Conservation (phyloP, 2,888 invertebrate genomes). For the Pseudococcus jackbeardsleyi region DNA sequence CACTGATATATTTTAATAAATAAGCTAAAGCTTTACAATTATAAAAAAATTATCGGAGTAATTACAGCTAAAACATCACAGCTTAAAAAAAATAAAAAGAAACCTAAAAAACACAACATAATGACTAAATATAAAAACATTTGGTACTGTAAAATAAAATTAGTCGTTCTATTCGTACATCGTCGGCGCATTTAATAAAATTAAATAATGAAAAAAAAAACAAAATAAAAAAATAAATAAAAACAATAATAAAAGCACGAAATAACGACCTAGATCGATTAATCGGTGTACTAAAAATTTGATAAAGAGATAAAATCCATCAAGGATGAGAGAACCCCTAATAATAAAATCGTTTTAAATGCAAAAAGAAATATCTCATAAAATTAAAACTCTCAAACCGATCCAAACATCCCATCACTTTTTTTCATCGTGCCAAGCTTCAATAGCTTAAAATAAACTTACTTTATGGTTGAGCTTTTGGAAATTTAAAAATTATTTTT, state of each 20-base stretch:
- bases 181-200: neutral
- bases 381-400: neutral
- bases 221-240: conserved; percentile 24
- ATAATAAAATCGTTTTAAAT: conserved; percentile 9
- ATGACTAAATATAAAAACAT: conserved; percentile 58
- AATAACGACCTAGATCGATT: conserved; percentile 11
- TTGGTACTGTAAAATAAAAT: conserved; percentile 57
- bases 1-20: conserved; percentile 63
- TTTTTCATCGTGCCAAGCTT: neutral
- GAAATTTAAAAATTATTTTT: neutral
- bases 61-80: conserved; percentile 65
- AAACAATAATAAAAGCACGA: conserved; percentile 52
- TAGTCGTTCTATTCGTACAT: conserved; percentile 14
- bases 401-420: neutral
- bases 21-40: conserved; percentile 64
- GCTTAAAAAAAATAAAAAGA: conserved; percentile 62
- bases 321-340: neutral
- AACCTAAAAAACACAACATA: conserved; percentile 50
- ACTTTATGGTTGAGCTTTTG: conserved; percentile 48
- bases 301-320: neutral
- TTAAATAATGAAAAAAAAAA: conserved; percentile 40
- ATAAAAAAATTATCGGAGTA: conserved; percentile 52
- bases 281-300: conserved; percentile 15
- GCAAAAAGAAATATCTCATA: neutral
- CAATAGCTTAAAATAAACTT: conserved; percentile 41